Conservation (phyloP, 2,888 invertebrate genomes). For the Tribolium freemani region DNA sequence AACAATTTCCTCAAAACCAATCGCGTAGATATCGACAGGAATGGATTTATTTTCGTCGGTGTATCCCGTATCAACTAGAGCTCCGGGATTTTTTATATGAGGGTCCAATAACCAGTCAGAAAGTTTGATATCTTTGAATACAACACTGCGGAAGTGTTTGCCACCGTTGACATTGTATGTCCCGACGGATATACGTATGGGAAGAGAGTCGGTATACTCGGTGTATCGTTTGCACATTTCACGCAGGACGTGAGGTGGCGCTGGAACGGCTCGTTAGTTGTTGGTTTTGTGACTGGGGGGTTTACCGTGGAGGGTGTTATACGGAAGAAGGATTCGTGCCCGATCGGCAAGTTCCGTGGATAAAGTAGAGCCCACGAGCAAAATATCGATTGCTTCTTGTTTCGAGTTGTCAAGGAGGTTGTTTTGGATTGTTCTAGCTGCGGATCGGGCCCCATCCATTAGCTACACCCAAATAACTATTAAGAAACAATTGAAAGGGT, state of each 20-base stretch:
- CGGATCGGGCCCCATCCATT: conserved; percentile 98
- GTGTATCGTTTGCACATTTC: conserved; percentile 88
- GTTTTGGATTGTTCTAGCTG: conserved; percentile 98
- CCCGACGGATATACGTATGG: conserved; percentile 87
- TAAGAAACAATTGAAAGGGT: neutral
- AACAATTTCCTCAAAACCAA: conserved; percentile 99
- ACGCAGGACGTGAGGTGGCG: conserved; percentile 85
- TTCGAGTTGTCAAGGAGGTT: conserved; percentile 96
- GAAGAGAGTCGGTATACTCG: conserved; percentile 81
- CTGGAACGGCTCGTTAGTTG: conserved; percentile 62
- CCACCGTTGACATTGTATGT: conserved; percentile 99
- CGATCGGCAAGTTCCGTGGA: conserved; percentile 94
- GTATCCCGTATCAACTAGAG: conserved; percentile 69
- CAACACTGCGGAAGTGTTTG: conserved; percentile 97
- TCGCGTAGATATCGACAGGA: conserved; percentile 94
- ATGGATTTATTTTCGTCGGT: conserved; percentile 66
- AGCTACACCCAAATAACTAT: conserved; percentile 69
- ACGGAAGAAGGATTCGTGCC: conserved; percentile 88
- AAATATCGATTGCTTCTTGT: conserved; percentile 97
- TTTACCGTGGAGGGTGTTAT: conserved; percentile 84
- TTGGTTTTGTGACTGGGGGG: neutral
- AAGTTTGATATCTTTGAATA: conserved; percentile 89
- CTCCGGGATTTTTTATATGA: conserved; percentile 71
- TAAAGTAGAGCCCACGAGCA: conserved; percentile 91
- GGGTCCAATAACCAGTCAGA: conserved; percentile 93